Evolutionary conservation across 1,140 invertebrate species (phyloP).

Genomic region (Patella vulgata): DNA sequence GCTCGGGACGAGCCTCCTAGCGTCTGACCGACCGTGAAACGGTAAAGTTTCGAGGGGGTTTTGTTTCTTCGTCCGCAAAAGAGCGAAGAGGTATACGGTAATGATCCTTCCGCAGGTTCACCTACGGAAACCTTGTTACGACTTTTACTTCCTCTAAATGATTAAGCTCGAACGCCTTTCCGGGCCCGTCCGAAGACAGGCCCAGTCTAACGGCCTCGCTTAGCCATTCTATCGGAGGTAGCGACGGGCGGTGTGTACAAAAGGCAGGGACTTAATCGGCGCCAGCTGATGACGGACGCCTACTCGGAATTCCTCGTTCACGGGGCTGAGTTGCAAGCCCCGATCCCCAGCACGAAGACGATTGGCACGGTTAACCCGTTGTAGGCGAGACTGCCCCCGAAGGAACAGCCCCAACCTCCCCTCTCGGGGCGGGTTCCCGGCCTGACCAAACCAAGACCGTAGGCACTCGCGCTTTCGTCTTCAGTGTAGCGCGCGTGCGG

Average conservation of each 20-base stretch:
- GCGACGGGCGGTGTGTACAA: slow-evolving; percentile 91
- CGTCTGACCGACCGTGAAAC: background rate
- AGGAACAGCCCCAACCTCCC: slow-evolving; percentile 4
- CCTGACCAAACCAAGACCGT: no score
- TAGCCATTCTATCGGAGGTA: slow-evolving; percentile 88
- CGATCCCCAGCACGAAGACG: slow-evolving; percentile 13
- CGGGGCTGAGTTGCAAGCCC: slow-evolving; percentile 6
- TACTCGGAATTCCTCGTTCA: slow-evolving; percentile 10
- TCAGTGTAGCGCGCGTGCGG: slow-evolving; percentile 86
- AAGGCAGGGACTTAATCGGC: slow-evolving; percentile 88
- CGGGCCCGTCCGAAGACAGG: slow-evolving; percentile 68
- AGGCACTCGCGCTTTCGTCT: slow-evolving; percentile 71
- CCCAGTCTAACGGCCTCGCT: slow-evolving; percentile 78
- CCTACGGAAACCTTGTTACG: slow-evolving; percentile 90
- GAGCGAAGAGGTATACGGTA: slow-evolving; percentile 22
- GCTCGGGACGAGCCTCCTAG: slow-evolving; percentile 1
- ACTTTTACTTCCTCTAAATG: slow-evolving; percentile 86
- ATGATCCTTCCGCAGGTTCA: slow-evolving; percentile 90
- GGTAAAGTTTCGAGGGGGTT: no score
- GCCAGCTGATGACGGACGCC: slow-evolving; percentile 59
- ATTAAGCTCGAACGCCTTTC: slow-evolving; percentile 77
- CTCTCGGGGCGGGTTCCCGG: background rate
- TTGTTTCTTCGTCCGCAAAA: background rate
- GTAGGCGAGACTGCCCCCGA: slow-evolving; percentile 5
- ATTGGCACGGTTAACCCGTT: background rate